Evolutionary conservation across 2,113 vertebrate genomes (phyloP), one percentile per base, ranked within the genome.

Genomic region (Chionis minor): DNA sequence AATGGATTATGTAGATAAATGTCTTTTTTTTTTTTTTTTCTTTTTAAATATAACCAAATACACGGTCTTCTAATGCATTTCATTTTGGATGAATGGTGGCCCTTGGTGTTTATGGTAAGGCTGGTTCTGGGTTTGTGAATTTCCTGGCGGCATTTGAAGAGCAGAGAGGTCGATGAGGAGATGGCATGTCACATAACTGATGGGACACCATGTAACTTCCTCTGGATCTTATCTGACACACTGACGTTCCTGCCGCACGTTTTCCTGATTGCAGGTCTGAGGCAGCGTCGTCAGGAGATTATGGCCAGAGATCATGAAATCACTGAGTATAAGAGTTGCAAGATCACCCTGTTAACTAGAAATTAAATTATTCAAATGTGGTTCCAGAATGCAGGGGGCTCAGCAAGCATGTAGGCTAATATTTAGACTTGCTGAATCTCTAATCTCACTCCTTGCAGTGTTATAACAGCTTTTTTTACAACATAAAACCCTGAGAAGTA

Each of bases 1-100:
- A 40, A 12, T 83, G 28, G 72, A 88, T 95, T 82, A 90, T 95
- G 70, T 94, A 92, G 96, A 97, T 94, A 63, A 91, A 35, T 81
- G 33, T 47, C 3, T 38, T 26, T 81, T 33, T 12, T 22, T 9
- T 12, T 20, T 32, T 24, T 42, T 8, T 22, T 12, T 21, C 28
- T 24, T 44, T 8, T 23, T 17, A 38, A 74, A 74, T 72, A 61
- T 21, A 65, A 94, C 81, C 81, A 81, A 79, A 95, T 88, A 47
- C 61, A 22, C 88, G 90, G 81, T 92, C 82, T 96, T 96, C 78
- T 80, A 93, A 90, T 95, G 62, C 49, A 6, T 83, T 92, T 18
- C 96, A 62, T 62, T 90, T 94, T 71, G 13, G 16, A 66, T 96
- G 86, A 89, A 82, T 89, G 58, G 59, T 92, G 94, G 70, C 40